Evolutionary conservation across 1,140 invertebrate species (phyloP), one percentile per base, ranked within the genome.

Genomic region (Solenopsis invicta): DNA sequence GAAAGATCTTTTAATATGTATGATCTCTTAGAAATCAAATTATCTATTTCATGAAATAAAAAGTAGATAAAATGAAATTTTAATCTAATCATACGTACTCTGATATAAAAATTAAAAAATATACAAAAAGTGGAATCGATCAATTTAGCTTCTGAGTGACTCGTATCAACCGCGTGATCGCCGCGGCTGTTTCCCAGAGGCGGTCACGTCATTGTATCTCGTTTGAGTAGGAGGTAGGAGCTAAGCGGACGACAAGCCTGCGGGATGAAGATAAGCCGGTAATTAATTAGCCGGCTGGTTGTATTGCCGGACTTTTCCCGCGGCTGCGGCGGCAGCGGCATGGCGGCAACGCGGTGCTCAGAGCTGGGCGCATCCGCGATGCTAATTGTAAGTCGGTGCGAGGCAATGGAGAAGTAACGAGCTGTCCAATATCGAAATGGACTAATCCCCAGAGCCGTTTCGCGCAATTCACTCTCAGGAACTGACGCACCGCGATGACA

Each of bases 371-470:
- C 75, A 88, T 64, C 75, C 54, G 37, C 41, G 18, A 34, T 21
- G 67, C 71, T 90, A 90, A 90, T 90, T 86, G 87, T 62, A 48
- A 75, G 48, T n/a, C 88, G 24, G 41, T 72, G 48, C 69, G 75
- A 61, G 45, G 75, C 75, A 81, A 88, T 52, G 61, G 77, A 82
- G 67, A 24, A 89, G 62, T 64, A 89, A 89, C 76, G 69, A 89
- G 75, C 84, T 89, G 87, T 87, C 87, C 61, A 88, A 88, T 89
- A 86, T 89, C 82, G 82, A 82, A 90, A 89, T 87, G 71, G 50
- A 87, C 75, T 87, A 87, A 90, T 90, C 72, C 56, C 34, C 56
- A 59, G 56, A 64, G 67, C 41, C 37, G 84, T 76, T 86, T 80
- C 66, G 75, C 66, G 67, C 66, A 56, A 88, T 88, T 74, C 87